phyloP scores from a whole-genome alignment of 2,113 vertebrate genomes.

The Nesogale talazaci region DNA sequence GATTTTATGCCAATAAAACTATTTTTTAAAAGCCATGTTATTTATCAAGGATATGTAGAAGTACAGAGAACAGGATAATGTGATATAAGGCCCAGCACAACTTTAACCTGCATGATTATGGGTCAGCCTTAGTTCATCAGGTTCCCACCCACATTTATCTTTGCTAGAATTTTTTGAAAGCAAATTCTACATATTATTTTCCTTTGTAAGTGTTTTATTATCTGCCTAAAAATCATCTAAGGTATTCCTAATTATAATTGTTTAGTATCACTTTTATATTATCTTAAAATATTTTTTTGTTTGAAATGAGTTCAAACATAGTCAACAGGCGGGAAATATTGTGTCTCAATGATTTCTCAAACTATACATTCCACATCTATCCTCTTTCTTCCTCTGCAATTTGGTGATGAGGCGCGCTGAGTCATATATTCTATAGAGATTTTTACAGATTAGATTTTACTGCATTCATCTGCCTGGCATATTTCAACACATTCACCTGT shows the following conservation, averaged over 20 bases:
- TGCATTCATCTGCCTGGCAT: neutral
- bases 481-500: neutral
- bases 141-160: neutral
- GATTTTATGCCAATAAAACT: no score
- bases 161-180: neutral
- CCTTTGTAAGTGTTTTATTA: neutral
- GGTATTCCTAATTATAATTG: neutral
- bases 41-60: neutral
- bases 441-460: conserved; percentile 4
- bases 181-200: neutral
- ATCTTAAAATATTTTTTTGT: neutral
- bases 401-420: neutral
- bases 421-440: neutral
- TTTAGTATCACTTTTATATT: neutral
- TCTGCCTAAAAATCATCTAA: neutral
- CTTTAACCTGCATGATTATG: neutral
- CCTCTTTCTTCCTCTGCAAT: neutral
- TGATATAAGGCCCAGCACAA: neutral
- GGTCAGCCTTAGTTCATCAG: neutral
- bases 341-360: conserved; percentile 10
- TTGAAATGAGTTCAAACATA: conserved; percentile 26
- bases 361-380: neutral
- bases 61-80: neutral
- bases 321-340: neutral
- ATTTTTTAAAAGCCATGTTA: neutral